Evolutionary conservation across 1,140 invertebrate species (phyloP).

Genomic region (Drosophila leontia): DNA sequence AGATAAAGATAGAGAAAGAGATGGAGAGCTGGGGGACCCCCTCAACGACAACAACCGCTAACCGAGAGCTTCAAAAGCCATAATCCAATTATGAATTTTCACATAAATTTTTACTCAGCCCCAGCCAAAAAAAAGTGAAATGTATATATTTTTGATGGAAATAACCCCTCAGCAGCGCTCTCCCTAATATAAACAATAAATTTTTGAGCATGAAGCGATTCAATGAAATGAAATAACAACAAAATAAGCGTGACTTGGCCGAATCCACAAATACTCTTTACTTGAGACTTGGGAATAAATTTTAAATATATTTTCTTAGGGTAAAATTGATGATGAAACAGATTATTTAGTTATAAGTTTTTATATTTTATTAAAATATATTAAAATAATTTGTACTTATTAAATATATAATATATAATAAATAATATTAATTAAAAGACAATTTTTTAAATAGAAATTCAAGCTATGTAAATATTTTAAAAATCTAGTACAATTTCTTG

Average conservation of each 20-base stretch:
- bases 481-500: not conserved
- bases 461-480: not conserved
- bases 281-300: no score
- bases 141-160: slow-evolving; percentile 57
- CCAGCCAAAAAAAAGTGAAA: slow-evolving; percentile 23
- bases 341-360: not conserved
- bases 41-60: slow-evolving; percentile 65
- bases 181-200: slow-evolving; percentile 78
- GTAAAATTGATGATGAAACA: not conserved
- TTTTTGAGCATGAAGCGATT: slow-evolving; percentile 74
- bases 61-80: slow-evolving; percentile 70
- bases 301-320: no score
- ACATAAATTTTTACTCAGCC: slow-evolving; percentile 75
- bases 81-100: slow-evolving; percentile 83
- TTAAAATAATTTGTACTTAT: not conserved
- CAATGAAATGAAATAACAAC: slow-evolving; percentile 55
- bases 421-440: not conserved
- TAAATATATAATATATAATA: not conserved
- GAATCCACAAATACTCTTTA: slow-evolving; percentile 7
- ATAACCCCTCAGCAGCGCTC: slow-evolving; percentile 31
- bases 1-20: not conserved
- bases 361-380: not conserved
- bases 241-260: not conserved
- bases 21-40: slow-evolving; percentile 46
- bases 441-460: not conserved